These are phyloP conservation scores for Cotesia glomerata DNA, from an alignment of 1,140 invertebrate species.

Conservation along the genomic window DNA sequence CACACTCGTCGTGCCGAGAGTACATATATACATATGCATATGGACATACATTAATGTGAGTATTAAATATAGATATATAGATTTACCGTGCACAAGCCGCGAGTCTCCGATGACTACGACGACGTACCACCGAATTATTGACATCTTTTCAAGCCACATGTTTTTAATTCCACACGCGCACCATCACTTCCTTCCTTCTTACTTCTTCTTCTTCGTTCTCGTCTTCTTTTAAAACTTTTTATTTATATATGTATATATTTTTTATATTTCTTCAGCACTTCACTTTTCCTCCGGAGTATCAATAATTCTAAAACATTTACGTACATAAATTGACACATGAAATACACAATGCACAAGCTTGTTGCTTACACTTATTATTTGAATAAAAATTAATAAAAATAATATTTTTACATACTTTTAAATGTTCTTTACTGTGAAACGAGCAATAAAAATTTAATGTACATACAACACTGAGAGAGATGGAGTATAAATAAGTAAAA, in stretches of 20 bases:
- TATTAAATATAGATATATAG: slow-evolving; percentile 18
- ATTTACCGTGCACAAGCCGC: slow-evolving; percentile 15
- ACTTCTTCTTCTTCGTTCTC: not conserved
- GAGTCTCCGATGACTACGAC: slow-evolving; percentile 11
- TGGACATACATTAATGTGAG: not conserved
- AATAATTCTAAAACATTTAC: not conserved
- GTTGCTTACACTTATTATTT: not conserved
- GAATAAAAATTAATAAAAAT: not conserved
- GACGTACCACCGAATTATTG: slow-evolving; percentile 46
- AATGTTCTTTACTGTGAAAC: too few species aligned
- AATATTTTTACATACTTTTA: not conserved
- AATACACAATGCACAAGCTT: not conserved
- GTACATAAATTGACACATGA: not conserved
- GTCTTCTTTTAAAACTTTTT: not conserved
- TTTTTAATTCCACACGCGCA: slow-evolving; percentile 28
- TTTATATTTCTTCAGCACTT: not conserved
- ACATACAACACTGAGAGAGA: not conserved
- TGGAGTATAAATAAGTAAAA: not conserved
- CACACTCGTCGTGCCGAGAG: slow-evolving; percentile 19
- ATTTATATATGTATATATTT: not conserved
- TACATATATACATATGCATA: not conserved
- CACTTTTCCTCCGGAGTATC: not conserved
- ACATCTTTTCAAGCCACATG: slow-evolving; percentile 42
- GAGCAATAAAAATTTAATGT: too few species aligned
- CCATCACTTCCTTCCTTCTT: slow-evolving; percentile 23